Evolutionary conservation across 2,113 vertebrate species (phyloP).

Genomic region (Corynorhinus townsendii): DNA sequence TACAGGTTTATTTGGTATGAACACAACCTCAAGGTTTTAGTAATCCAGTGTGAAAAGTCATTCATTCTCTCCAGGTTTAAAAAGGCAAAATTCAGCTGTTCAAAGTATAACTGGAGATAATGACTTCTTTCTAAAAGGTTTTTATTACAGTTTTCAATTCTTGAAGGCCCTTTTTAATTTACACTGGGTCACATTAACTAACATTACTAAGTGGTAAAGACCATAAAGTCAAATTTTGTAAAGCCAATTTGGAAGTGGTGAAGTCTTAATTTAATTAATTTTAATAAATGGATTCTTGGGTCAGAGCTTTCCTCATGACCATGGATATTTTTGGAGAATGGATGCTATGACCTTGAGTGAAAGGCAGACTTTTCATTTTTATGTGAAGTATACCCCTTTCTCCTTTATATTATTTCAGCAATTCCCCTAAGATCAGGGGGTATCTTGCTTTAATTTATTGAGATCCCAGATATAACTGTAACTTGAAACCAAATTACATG

Average conservation of each 20-base stretch:
- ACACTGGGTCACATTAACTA: not conserved
- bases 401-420: not conserved
- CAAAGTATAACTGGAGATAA: not conserved
- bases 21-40: not conserved
- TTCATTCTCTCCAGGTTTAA: not conserved
- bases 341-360: not conserved
- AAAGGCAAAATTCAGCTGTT: not conserved
- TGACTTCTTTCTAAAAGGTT: not conserved
- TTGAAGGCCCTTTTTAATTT: not conserved
- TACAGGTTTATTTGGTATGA: not conserved
- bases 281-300: not conserved
- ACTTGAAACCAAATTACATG: not conserved
- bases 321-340: not conserved
- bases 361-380: not conserved
- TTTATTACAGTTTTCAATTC: not conserved
- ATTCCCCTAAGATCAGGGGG: not conserved
- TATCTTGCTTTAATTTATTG: not conserved
- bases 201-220: not conserved
- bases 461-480: not conserved
- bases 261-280: not conserved
- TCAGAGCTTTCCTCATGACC: not conserved
- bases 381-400: not conserved
- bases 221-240: not conserved
- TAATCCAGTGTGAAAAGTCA: not conserved
- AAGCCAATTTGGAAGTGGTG: not conserved